These are phyloP conservation scores for Hypomecis punctinalis DNA, from an alignment of 2,888 invertebrate genomes.

Conservation along the genomic window DNA sequence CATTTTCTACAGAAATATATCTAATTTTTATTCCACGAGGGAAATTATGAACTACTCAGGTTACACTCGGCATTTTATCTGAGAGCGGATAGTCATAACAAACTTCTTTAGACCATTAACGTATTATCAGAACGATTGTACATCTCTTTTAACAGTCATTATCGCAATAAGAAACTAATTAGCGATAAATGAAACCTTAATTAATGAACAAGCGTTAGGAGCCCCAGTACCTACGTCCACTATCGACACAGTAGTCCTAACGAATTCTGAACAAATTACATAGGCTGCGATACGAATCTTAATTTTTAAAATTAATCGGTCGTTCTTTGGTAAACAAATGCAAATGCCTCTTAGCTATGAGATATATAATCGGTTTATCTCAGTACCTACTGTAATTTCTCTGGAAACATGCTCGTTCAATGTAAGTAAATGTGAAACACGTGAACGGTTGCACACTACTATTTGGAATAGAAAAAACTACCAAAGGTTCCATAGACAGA, in stretches of 20 bases:
- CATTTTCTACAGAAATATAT: no score
- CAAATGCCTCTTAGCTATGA: no score
- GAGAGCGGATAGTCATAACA: background rate
- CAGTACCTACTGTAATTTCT: no score
- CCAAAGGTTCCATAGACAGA: no score
- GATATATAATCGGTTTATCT: no score
- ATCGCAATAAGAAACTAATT: slow-evolving; percentile 1
- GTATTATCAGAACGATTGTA: background rate
- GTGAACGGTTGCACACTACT: no score
- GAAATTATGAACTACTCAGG: background rate
- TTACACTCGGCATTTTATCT: background rate
- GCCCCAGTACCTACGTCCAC: background rate
- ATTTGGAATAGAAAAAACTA: no score
- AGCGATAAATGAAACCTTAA: slow-evolving; percentile 4
- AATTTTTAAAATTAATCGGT: background rate
- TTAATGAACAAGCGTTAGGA: slow-evolving; percentile 7
- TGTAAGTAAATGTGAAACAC: no score
- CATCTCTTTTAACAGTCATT: slow-evolving; percentile 1
- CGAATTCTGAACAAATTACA: no score
- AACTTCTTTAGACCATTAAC: background rate
- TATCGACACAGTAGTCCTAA: background rate
- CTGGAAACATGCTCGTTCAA: no score
- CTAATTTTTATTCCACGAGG: background rate
- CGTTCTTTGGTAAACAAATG: no score
- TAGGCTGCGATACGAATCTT: background rate